phyloP scores from a whole-genome alignment of 2,113 vertebrate genomes.

The Melanerpes formicivorus region DNA sequence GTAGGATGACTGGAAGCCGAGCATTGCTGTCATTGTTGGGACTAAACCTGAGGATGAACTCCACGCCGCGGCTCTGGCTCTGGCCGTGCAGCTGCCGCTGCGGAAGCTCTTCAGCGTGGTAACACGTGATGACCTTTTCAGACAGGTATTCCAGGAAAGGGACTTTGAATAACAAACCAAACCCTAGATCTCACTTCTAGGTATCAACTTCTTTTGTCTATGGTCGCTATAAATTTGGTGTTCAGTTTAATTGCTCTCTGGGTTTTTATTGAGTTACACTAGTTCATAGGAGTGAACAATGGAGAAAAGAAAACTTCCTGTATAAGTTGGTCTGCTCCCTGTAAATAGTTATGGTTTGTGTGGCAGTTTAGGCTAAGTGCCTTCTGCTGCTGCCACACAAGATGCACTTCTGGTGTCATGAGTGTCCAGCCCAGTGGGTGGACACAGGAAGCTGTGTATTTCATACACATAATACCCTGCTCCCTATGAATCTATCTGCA shows the following conservation, averaged over 20 bases:
- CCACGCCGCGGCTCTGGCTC: slow-evolving; percentile 70
- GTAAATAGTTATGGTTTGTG: not conserved
- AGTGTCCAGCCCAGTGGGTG: no score
- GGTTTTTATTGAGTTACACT: not conserved
- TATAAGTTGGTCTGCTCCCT: not conserved
- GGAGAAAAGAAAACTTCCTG: not conserved
- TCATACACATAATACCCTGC: no score
- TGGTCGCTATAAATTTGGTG: not conserved
- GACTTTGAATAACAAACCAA: not conserved
- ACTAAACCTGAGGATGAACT: slow-evolving; percentile 75
- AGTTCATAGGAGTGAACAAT: not conserved
- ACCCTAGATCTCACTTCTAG: not conserved
- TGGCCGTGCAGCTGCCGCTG: slow-evolving; percentile 78
- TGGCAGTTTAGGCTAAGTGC: no score
- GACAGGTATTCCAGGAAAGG: slow-evolving; percentile 76
- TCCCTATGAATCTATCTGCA: no score
- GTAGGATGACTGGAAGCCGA: slow-evolving; percentile 84
- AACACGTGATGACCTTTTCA: slow-evolving; percentile 70
- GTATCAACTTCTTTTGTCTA: not conserved
- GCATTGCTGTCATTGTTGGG: slow-evolving; percentile 79
- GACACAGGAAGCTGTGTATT: no score
- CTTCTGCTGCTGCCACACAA: no score
- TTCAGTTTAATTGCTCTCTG: not conserved
- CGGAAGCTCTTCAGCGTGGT: slow-evolving; percentile 82
- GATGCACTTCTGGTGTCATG: no score